Conservation (phyloP, 2,888 invertebrate species). For the Frankliniella intonsa region DNA sequence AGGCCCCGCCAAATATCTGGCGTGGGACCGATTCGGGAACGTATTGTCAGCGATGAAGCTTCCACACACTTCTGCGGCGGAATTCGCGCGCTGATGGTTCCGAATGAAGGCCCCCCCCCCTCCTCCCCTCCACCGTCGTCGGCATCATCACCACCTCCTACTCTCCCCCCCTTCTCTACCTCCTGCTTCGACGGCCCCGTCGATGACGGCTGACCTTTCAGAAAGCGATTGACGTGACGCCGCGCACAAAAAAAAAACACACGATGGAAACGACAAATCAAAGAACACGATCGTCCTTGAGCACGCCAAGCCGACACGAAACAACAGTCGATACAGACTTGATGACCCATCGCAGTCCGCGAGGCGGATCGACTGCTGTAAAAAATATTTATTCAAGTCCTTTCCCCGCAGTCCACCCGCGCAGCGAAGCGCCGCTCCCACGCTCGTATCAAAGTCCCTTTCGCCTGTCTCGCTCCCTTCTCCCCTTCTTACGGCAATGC, state of each 20-base stretch:
- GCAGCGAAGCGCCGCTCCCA: no score
- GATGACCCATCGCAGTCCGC: no score
- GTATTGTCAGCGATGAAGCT: neutral
- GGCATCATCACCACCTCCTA: neutral
- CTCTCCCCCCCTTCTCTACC: neutral
- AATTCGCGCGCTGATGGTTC: conserved; percentile 1
- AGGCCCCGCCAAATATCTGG: conserved; percentile 1
- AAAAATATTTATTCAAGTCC: neutral
- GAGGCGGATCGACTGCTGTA: no score
- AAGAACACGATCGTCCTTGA: neutral
- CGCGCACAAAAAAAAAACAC: neutral
- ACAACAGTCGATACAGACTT: no score
- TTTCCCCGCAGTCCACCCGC: neutral
- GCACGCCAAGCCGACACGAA: neutral
- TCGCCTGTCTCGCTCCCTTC: neutral
- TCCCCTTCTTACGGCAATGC: neutral
- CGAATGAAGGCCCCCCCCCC: neutral
- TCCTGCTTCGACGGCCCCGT: neutral
- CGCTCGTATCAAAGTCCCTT: no score
- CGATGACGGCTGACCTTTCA: neutral
- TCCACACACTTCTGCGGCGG: neutral
- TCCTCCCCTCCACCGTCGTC: neutral
- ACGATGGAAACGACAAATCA: neutral
- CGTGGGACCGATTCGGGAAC: neutral
- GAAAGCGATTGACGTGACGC: neutral